Conservation (phyloP, 2,113 vertebrate genomes). For the Pitta sordida region DNA sequence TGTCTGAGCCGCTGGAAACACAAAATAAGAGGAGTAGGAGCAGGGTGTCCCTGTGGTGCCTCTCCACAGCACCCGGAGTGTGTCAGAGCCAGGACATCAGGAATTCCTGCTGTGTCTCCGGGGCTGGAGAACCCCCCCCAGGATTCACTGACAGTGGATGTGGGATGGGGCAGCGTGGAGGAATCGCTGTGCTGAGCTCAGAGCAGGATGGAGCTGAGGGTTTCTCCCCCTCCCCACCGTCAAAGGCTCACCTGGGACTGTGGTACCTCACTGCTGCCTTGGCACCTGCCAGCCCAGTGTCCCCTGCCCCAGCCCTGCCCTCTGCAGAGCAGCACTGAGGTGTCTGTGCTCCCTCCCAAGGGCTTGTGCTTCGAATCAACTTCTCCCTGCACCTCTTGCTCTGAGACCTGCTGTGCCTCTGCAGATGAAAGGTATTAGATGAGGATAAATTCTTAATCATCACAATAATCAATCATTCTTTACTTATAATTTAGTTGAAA, state of each 20-base stretch:
- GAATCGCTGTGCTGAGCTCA: neutral
- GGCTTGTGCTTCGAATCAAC: neutral
- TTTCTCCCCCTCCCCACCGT: neutral
- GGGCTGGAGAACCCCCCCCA: fast-evolving
- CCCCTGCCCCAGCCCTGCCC: neutral
- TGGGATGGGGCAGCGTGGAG: neutral
- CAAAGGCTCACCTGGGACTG: neutral
- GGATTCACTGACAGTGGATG: neutral
- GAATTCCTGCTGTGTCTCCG: neutral
- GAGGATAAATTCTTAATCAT: slow-evolving; percentile 65
- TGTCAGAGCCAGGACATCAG: neutral
- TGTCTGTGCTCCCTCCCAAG: neutral
- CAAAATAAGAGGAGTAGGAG: neutral
- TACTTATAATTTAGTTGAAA: slow-evolving; percentile 51
- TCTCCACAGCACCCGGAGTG: fast-evolving
- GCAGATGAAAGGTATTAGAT: slow-evolving; percentile 53
- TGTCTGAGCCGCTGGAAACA: neutral
- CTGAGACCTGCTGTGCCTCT: neutral
- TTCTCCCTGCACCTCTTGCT: neutral
- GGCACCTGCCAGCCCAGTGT: fast-evolving
- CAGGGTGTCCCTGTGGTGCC: fast-evolving
- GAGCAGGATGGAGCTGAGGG: neutral
- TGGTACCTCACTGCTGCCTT: neutral
- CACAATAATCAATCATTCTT: slow-evolving; percentile 64
- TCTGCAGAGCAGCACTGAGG: neutral